Evolutionary conservation across 2,797 vertebrate genomes (phyloP).

Genomic region (Chiloscyllium punctatum): DNA sequence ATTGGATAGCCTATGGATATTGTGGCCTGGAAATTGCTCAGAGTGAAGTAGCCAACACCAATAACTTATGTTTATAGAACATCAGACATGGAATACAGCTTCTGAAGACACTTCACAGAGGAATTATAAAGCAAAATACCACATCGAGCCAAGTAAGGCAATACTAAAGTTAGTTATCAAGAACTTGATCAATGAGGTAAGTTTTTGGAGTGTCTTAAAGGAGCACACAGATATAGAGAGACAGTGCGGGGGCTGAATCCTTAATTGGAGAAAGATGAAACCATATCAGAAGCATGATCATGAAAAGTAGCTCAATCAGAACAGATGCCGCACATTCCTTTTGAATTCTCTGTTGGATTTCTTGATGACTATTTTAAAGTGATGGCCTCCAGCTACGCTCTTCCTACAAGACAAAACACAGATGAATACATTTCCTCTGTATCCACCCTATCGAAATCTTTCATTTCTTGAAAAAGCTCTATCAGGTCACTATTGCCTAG

Average conservation of each 20-base stretch:
- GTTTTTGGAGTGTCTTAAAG: neutral
- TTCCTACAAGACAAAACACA: too few species aligned
- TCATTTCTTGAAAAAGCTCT: too few species aligned
- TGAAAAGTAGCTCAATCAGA: too few species aligned
- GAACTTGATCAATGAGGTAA: neutral
- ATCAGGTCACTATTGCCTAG: too few species aligned
- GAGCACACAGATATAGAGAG: neutral
- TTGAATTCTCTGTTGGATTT: too few species aligned
- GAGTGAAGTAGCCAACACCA: neutral
- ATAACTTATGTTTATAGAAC: neutral
- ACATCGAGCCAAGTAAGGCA: neutral
- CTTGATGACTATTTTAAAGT: too few species aligned
- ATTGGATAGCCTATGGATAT: neutral
- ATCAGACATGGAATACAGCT: neutral
- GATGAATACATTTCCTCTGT: too few species aligned
- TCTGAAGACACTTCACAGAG: neutral
- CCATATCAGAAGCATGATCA: too few species aligned
- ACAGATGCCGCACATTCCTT: too few species aligned
- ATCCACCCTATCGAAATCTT: too few species aligned
- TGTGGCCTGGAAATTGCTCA: neutral
- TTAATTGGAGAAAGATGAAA: too few species aligned
- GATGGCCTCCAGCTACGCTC: too few species aligned
- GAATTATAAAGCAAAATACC: neutral
- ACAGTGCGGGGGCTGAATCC: neutral
- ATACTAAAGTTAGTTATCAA: neutral